Evolutionary conservation across 2,113 vertebrate genomes (phyloP), one percentile per base, ranked within the genome.

Genomic region (Antigone vipio): DNA sequence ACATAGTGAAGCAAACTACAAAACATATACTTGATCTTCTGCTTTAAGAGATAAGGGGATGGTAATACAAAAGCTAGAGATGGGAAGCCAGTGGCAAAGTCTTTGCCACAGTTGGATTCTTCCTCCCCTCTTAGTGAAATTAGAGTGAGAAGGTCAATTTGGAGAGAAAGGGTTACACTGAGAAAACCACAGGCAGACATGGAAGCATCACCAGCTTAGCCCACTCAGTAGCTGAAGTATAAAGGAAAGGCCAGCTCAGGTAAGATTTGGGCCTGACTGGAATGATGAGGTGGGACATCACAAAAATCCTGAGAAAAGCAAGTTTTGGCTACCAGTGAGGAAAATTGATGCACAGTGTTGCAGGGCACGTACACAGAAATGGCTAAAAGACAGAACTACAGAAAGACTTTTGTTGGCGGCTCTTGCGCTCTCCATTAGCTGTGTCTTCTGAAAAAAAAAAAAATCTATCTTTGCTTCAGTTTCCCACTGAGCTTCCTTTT

Each of bases 21-120:
- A 27, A 56, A 69, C 0, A 0, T 2, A 45, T 5, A n/a, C 3
- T 5, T 2, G 6, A 56, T 44, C 53, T 63, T 20, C 22, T 47
- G 14, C 19, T 55, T 79, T 72, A 69, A 79, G 20, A 49, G 44
- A 75, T 9, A 42, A 14, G 2, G 0, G 26, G 11, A 72, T 21
- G 15, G 18, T 21, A 76, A 76, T 27, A 53, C 76, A 79, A 92
- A 47, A 67, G 11, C 12, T 69, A 35, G 34, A 94, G 29, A 60
- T 8, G 5, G 34, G 15, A 79, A 85, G 59, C 2, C 18, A 78
- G 29, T 18, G 44, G 8, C 74, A 63, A 75, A 78, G 23, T 72
- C 58, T 72, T 85, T 1, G 9, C 11, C 22, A 47, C n/a, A 23
- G 15, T 0, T 75, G 24, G 52, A 90, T 63, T 85, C 7, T 9